Percentiles rank a stretch among this genome's conserved stretches.
These are phyloP conservation scores for Cyclophora albipunctata DNA, from an alignment of 2,888 invertebrate genomes.

Conservation along the genomic window DNA sequence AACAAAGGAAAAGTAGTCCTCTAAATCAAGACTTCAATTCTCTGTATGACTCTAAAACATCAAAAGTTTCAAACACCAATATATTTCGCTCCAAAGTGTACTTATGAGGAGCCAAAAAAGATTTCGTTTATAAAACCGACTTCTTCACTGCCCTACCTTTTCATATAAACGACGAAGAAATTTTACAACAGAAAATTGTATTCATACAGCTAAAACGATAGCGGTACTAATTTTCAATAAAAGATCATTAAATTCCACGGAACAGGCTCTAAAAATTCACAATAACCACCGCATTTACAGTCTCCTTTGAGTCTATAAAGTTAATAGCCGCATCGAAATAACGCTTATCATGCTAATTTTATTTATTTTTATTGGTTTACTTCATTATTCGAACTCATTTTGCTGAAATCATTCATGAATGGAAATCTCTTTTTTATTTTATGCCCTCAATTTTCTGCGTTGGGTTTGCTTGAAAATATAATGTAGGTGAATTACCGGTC, in stretches of 20 bases:
- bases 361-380: conserved; percentile 22
- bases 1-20: no score
- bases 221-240: conserved; percentile 1
- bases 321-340: conserved; percentile 24
- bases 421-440: conserved; percentile 3
- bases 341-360: conserved; percentile 26
- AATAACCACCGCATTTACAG: conserved; percentile 22
- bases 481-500: conserved; percentile 1
- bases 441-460: conserved; percentile 1
- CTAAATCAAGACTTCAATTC: no score
- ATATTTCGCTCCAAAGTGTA: no score
- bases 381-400: conserved; percentile 19
- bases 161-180: no score
- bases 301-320: conserved; percentile 23
- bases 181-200: no score
- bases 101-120: no score
- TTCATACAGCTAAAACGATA: no score
- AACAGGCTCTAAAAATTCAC: conserved; percentile 26
- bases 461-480: conserved; percentile 5
- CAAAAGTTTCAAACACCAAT: no score
- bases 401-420: conserved; percentile 9
- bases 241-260: conserved; percentile 4
- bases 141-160: no score
- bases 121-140: no score
- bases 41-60: no score